Evolutionary conservation across 2,797 vertebrate genomes (phyloP).

Genomic region (Gobio occitaniae): DNA sequence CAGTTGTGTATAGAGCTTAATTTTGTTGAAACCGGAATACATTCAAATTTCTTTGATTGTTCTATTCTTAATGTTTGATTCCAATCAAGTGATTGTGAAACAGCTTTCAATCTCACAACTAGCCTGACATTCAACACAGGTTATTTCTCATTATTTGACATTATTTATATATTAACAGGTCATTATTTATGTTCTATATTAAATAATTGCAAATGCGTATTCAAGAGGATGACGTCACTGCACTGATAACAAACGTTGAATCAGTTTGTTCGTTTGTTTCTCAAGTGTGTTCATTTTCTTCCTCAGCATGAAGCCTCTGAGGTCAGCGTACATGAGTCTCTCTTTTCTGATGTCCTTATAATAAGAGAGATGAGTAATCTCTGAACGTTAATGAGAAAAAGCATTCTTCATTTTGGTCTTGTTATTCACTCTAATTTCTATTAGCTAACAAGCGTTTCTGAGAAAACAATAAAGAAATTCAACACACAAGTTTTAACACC

Average conservation of each 20-base stretch:
- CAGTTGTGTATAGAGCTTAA: not conserved
- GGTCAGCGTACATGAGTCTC: not conserved
- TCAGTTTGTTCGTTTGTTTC: not conserved
- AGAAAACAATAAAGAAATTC: not conserved
- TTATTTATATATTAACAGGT: not conserved
- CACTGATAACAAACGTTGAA: not conserved
- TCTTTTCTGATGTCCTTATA: not conserved
- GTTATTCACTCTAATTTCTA: not conserved
- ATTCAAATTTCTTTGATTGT: not conserved
- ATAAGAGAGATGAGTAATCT: not conserved
- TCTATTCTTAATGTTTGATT: slow-evolving; percentile 29
- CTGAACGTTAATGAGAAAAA: not conserved
- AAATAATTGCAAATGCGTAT: not conserved
- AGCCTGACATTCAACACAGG: slow-evolving; percentile 7
- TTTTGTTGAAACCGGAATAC: not conserved
- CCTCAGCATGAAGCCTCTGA: not conserved
- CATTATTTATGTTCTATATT: slow-evolving; percentile 17
- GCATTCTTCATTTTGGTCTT: not conserved
- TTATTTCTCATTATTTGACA: too few species aligned
- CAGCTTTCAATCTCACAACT: slow-evolving; percentile 2
- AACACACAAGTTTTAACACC: not conserved
- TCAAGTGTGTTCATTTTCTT: not conserved
- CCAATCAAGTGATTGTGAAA: slow-evolving; percentile 24
- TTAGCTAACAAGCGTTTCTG: not conserved
- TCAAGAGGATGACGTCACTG: slow-evolving; percentile 1